Base-by-base conservation (phyloP, 2,888 invertebrate genomes). In the Hirtodrosophila duncani region DNA sequence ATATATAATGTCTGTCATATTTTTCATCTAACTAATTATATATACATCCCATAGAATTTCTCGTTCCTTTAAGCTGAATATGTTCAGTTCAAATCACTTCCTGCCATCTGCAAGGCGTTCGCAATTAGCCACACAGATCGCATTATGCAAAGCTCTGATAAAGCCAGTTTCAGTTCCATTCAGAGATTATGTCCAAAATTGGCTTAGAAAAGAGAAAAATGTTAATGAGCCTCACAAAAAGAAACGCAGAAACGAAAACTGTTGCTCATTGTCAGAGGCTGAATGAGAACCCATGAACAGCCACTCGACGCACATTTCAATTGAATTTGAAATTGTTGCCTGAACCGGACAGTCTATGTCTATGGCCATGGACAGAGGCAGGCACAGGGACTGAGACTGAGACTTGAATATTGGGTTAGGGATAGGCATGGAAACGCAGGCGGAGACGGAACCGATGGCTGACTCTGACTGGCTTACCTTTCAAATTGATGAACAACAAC, bases 401-500 rank as follows among this genome's bases (percentile, higher is more conserved):
- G n/a, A n/a, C n/a, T n/a, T n/a, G n/a, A n/a, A n/a, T n/a, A n/a
- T n/a, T n/a, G n/a, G n/a, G n/a, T n/a, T n/a, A n/a, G n/a, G n/a
- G n/a, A n/a, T n/a, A n/a, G n/a, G n/a, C n/a, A n/a, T n/a, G n/a
- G n/a, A n/a, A n/a, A n/a, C n/a, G n/a, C n/a, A n/a, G n/a, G n/a
- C n/a, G n/a, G n/a, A n/a, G n/a, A n/a, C n/a, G n/a, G n/a, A n/a
- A n/a, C n/a, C n/a, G n/a, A n/a, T n/a, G n/a, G 31, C 23, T 34
- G 9, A 37, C 34, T 42, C 29, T 52, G 42, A 42, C 55, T 37
- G 59, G 57, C 57, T 75, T 74, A 62, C 79, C 70, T 75, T 81
- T 75, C 79, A 75, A 70, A 78, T 78, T 75, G 75, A 75, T 75
- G 75, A 75, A 70, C 81, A 81, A 78, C 81, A 70, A 75, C 75